Conservation (phyloP, 1,140 invertebrate species). For the Harpegnathos saltator region DNA sequence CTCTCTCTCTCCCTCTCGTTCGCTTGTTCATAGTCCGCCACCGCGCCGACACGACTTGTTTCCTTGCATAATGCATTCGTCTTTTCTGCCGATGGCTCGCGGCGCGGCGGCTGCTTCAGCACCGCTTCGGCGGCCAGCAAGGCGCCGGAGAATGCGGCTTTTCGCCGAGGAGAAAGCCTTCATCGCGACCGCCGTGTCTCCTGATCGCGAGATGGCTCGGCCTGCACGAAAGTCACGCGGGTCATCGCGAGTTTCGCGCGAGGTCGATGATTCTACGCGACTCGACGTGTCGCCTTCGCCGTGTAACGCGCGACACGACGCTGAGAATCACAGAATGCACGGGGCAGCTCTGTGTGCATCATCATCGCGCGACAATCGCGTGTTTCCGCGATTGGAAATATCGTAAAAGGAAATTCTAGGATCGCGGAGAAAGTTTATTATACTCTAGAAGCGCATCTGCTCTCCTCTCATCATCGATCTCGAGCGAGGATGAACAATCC, state of each 20-base stretch:
- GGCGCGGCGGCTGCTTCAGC: background rate
- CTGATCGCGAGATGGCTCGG: slow-evolving; percentile 1
- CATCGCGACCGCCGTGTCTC: background rate
- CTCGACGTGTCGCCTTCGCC: background rate
- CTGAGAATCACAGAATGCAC: too few species aligned
- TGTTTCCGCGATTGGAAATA: too few species aligned
- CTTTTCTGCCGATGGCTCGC: slow-evolving; percentile 17
- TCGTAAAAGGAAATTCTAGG: too few species aligned
- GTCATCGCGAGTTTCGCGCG: slow-evolving; percentile 8
- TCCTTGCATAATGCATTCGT: slow-evolving; percentile 63
- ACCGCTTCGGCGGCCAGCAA: slow-evolving; percentile 9
- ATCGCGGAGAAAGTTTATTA: too few species aligned
- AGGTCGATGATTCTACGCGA: slow-evolving; percentile 10
- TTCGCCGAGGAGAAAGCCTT: background rate
- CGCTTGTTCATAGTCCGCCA: too few species aligned
- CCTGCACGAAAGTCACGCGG: slow-evolving; percentile 19
- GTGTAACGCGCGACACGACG: too few species aligned
- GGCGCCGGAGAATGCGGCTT: slow-evolving; percentile 27
- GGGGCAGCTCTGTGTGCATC: too few species aligned
- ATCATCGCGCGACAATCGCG: too few species aligned
- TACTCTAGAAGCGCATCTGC: too few species aligned
- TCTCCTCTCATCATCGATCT: too few species aligned
- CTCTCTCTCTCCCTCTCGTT: too few species aligned
- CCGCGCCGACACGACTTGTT: slow-evolving; percentile 53
- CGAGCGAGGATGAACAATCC: too few species aligned